A percentile compares a stretch with the other conserved stretches of the same genome.
phyloP scores from a whole-genome alignment of 2,113 vertebrate genomes.

The Ovibos moschatus region DNA sequence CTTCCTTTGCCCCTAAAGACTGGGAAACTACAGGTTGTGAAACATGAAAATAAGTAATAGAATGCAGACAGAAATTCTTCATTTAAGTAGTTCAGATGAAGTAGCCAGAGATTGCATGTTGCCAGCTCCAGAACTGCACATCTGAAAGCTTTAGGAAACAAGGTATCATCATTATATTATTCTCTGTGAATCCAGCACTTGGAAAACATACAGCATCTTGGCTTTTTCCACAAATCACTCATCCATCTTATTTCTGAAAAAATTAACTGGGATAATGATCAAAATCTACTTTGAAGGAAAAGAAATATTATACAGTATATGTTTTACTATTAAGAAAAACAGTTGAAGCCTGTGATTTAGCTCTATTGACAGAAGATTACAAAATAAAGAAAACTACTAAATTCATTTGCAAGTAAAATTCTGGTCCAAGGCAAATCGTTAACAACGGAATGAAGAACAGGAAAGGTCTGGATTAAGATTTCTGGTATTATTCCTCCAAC shows the following conservation, averaged over 20 bases:
- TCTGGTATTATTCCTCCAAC: rapidly evolving
- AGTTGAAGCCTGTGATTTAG: background rate
- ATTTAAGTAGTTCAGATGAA: background rate
- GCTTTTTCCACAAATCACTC: background rate
- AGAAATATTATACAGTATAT: background rate
- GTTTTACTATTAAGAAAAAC: background rate
- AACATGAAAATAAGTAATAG: background rate
- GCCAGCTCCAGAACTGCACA: background rate
- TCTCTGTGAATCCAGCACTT: background rate
- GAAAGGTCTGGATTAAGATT: background rate
- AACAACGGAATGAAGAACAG: background rate
- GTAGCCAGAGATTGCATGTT: background rate
- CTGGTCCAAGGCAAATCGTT: background rate
- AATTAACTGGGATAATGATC: background rate
- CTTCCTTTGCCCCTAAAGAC: background rate
- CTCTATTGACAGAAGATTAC: background rate
- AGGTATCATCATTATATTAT: background rate
- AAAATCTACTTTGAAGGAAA: background rate
- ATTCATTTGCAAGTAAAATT: background rate
- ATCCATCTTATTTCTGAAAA: background rate
- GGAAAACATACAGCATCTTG: background rate
- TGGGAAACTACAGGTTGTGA: background rate
- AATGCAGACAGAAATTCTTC: background rate
- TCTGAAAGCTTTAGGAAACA: background rate
- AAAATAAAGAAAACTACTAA: background rate